Conservation (phyloP, 2,888 invertebrate genomes). For the Hybos culiciformis region DNA sequence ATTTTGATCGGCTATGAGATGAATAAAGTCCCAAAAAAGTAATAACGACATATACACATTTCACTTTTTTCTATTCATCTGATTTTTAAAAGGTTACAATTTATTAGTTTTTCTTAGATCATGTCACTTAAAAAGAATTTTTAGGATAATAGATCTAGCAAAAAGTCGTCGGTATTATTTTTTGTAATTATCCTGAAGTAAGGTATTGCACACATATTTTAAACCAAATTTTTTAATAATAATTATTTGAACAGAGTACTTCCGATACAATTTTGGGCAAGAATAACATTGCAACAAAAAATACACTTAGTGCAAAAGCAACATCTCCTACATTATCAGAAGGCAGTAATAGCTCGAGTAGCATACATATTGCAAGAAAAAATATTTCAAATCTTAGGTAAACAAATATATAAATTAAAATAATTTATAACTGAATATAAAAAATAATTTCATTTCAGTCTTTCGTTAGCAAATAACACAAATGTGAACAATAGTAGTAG, state of each 20-base stretch:
- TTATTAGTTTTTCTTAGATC: too few relatives aligned
- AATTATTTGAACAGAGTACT: conserved; percentile 39
- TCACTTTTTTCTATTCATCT: too few relatives aligned
- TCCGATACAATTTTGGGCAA: conserved; percentile 45
- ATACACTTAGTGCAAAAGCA: conserved; percentile 20
- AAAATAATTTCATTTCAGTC: conserved; percentile 19
- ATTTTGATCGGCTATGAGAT: too few relatives aligned
- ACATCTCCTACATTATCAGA: conserved; percentile 30
- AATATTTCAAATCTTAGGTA: conserved; percentile 13
- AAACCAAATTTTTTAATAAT: neutral
- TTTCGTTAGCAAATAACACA: conserved; percentile 32
- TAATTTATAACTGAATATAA: neutral
- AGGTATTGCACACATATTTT: too few relatives aligned
- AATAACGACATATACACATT: too few relatives aligned
- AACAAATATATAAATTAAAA: conserved; percentile 1
- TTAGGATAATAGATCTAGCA: too few relatives aligned
- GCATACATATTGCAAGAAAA: conserved; percentile 10
- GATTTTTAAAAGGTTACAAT: too few relatives aligned
- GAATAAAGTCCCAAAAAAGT: too few relatives aligned
- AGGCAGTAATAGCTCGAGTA: conserved; percentile 22
- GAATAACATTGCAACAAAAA: conserved; percentile 17
- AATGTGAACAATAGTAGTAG: conserved; percentile 33
- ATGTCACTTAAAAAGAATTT: too few relatives aligned
- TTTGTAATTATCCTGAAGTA: too few relatives aligned
- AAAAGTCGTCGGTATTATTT: too few relatives aligned